Base-by-base conservation (phyloP, 2,888 invertebrate species). In the Habrosyne pyritoides region DNA sequence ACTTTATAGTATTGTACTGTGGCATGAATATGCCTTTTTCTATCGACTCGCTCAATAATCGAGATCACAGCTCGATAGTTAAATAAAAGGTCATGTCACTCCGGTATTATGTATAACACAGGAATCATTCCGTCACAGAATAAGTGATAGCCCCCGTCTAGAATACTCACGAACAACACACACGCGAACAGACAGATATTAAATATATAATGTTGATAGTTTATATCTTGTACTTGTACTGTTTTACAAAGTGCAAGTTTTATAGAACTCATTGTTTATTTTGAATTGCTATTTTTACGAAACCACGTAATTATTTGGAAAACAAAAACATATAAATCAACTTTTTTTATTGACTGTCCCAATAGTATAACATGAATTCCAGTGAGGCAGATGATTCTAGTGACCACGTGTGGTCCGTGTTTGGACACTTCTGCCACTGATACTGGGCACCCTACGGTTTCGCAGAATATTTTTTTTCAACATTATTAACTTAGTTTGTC, bases 401-500 rank as follows among this genome's bases (percentile, higher is more conserved):
- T 14, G 53, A 12, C 74, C 84, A 83, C 79, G 73, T 81, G 83
- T 77, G 87, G 86, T 82, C 84, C 68, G 61, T 89, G 86, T 89
- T 89, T 89, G 87, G 89, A 89, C 88, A 86, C 73, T 78, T 73
- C 73, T 73, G 73, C 78, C 77, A 82, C 82, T 83, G 78, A 72
- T 71, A 63, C 61, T 64, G 60, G 82, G 85, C 78, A 88, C 89
- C 91, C 89, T 83, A 88, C 68, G 83, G 90, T 79, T 87, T 80
- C 73, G 81, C 82, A 73, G 83, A 78, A 77, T 75, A 70, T 71
- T 63, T 71, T 78, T 79, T 83, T 84, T 87, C 81, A 81, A 69
- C 72, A 68, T 72, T 66, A 73, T 63, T 74, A 78, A 77, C 84
- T 84, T 72, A 78, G 86, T 84, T 81, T 89, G 90, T 91, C 91